Percentiles rank a stretch among this genome's conserved stretches.
Evolutionary conservation across 2,888 invertebrate genomes (phyloP).

Genomic region (Drosophila tanythrix): DNA sequence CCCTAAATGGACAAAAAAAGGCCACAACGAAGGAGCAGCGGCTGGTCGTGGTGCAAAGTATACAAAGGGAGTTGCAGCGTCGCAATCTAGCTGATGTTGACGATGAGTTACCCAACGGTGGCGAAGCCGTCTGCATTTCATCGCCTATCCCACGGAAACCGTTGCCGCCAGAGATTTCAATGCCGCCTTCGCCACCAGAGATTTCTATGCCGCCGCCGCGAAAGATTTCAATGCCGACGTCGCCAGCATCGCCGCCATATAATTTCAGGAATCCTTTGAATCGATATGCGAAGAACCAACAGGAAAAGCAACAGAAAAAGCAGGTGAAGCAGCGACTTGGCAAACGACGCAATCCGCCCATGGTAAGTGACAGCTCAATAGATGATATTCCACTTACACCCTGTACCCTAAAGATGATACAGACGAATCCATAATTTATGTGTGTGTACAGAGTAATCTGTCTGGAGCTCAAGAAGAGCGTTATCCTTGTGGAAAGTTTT

Average conservation of each 20-base stretch:
- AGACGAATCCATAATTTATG: not conserved
- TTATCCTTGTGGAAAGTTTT: not conserved
- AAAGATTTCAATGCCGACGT: too few species aligned
- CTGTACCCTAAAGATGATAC: not conserved
- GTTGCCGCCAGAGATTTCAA: not conserved
- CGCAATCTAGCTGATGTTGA: constrained; percentile 41
- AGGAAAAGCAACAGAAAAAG: not conserved
- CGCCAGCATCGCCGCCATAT: not conserved
- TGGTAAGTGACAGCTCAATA: constrained; percentile 20
- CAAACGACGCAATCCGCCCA: not conserved
- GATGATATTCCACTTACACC: not conserved
- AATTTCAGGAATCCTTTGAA: not conserved
- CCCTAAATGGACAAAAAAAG: constrained; percentile 14
- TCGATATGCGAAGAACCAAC: not conserved
- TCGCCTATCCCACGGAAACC: not conserved
- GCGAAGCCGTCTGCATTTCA: not conserved
- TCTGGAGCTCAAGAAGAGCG: not conserved
- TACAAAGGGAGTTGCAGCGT: constrained; percentile 62
- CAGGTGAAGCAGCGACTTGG: not conserved
- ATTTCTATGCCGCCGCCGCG: not conserved
- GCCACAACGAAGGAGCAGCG: constrained; percentile 37
- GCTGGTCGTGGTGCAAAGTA: constrained; percentile 52
- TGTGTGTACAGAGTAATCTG: not conserved
- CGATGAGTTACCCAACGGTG: not conserved
- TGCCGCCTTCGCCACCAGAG: not conserved